These are phyloP conservation scores for Papilio glaucus DNA, from an alignment of 1,140 invertebrate species.

Conservation along the genomic window DNA sequence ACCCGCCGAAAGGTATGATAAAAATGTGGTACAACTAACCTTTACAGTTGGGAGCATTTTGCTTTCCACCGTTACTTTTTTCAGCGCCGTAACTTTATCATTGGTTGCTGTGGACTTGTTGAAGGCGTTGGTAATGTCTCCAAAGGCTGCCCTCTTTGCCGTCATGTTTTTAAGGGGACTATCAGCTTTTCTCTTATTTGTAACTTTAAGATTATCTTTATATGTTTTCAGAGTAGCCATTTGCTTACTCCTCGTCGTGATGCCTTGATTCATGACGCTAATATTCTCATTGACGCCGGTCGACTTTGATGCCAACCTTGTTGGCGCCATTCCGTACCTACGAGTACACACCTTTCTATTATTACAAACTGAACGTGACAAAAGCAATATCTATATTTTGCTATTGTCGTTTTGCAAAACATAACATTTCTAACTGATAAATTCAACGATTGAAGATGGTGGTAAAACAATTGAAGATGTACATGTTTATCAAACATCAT, in stretches of 20 bases:
- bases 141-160: conserved; percentile 88
- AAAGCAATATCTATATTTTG: background rate
- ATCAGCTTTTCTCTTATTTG: conserved; percentile 84
- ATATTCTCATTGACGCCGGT: conserved; percentile 79
- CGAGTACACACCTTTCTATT: conserved; percentile 28
- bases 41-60: conserved; percentile 82
- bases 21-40: conserved; percentile 58
- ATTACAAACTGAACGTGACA: conserved; percentile 30
- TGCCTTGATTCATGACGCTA: conserved; percentile 69
- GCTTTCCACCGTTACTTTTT: conserved; percentile 82
- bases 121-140: conserved; percentile 90
- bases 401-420: conserved; percentile 32
- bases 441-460: conserved; percentile 75
- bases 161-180: conserved; percentile 84
- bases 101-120: conserved; percentile 68
- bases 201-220: conserved; percentile 69
- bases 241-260: conserved; percentile 79
- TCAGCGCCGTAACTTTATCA: conserved; percentile 72
- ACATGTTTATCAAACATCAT: conserved; percentile 54
- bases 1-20: conserved; percentile 50
- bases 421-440: conserved; percentile 55
- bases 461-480: conserved; percentile 79
- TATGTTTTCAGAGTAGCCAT: conserved; percentile 74
- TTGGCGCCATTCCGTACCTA: conserved; percentile 83
- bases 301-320: conserved; percentile 80